These are phyloP conservation scores for Noctua pronuba DNA, from an alignment of 2,888 invertebrate species.

Conservation along the genomic window DNA sequence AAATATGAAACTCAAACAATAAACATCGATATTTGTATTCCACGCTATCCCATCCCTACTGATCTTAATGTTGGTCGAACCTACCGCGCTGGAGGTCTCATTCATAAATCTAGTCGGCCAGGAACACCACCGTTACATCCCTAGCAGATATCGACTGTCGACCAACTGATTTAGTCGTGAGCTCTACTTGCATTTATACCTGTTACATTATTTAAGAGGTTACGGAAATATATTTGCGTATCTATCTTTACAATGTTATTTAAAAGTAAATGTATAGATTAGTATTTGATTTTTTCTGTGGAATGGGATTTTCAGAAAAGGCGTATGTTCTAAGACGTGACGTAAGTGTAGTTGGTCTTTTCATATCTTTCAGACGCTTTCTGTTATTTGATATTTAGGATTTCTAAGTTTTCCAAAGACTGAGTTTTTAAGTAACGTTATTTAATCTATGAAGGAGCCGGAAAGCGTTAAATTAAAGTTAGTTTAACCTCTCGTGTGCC, in stretches of 20 bases:
- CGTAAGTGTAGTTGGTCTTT: neutral
- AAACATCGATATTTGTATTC: conserved; percentile 25
- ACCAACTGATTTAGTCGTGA: conserved; percentile 79
- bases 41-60: conserved; percentile 64
- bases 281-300: neutral
- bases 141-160: conserved; percentile 80
- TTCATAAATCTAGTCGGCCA: conserved; percentile 83
- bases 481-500: too few relatives aligned
- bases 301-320: neutral
- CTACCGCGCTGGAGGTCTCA: conserved; percentile 80
- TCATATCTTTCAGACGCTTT: neutral
- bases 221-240: conserved; percentile 53
- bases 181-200: conserved; percentile 61
- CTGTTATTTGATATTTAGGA: neutral
- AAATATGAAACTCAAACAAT: neutral
- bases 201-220: conserved; percentile 62
- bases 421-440: too few relatives aligned
- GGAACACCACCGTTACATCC: conserved; percentile 83
- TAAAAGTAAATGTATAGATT: neutral
- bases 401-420: neutral
- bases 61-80: conserved; percentile 74
- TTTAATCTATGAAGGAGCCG: neutral
- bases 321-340: neutral
- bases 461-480: neutral
- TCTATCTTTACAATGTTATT: conserved; percentile 19